These are phyloP conservation scores for Rhagonycha fulva DNA, from an alignment of 2,888 invertebrate species.

Conservation along the genomic window DNA sequence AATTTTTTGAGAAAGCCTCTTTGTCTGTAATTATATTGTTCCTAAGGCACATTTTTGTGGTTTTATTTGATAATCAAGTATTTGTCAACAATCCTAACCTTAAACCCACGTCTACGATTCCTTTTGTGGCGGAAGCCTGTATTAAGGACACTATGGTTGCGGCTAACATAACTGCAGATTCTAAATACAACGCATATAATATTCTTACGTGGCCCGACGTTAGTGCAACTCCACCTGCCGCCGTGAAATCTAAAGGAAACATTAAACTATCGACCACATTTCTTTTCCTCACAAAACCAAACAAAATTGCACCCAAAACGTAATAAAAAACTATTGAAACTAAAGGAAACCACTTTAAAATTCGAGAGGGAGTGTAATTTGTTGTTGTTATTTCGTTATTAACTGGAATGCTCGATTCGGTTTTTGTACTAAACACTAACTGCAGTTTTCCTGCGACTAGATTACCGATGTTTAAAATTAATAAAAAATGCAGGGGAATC, in stretches of 20 bases:
- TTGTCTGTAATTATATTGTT: conserved; percentile 8
- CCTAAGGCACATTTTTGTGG: conserved; percentile 21
- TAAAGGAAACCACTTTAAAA: conserved; percentile 55
- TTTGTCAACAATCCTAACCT: conserved; percentile 60
- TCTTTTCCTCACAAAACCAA: conserved; percentile 62
- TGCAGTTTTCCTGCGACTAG: conserved; percentile 58
- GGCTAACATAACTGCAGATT: conserved; percentile 67
- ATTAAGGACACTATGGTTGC: conserved; percentile 64
- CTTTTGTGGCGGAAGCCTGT: conserved; percentile 62
- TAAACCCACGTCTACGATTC: conserved; percentile 60
- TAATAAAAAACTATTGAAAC: conserved; percentile 61
- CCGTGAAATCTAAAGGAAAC: conserved; percentile 74
- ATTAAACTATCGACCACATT: conserved; percentile 60
- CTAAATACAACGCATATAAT: conserved; percentile 69
- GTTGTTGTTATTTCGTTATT: conserved; percentile 8
- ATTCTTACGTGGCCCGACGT: conserved; percentile 63
- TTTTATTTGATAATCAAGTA: conserved; percentile 47
- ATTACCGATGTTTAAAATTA: conserved; percentile 62
- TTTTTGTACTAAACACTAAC: conserved; percentile 43
- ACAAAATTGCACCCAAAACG: conserved; percentile 61
- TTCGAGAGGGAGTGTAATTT: conserved; percentile 37
- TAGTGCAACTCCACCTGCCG: conserved; percentile 67
- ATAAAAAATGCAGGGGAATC: conserved; percentile 68
- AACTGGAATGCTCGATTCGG: conserved; percentile 34
- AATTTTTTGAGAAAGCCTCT: conserved; percentile 3